Evolutionary conservation across 2,113 vertebrate species (phyloP).

Genomic region (Gambusia holbrooki): DNA sequence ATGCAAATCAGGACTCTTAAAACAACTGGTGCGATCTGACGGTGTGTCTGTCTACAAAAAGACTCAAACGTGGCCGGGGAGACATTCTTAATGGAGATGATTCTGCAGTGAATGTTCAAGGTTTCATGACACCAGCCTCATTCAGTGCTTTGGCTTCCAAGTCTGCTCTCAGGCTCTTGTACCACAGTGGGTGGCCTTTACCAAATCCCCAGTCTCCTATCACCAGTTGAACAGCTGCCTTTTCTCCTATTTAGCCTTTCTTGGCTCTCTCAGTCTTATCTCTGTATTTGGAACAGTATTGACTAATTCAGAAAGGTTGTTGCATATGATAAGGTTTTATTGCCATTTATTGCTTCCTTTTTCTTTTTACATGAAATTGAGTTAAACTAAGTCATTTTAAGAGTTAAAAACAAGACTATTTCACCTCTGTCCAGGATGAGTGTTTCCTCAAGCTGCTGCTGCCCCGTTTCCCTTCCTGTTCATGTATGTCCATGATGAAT

Average conservation of each 20-base stretch:
- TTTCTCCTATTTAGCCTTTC: not conserved
- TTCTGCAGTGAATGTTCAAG: not conserved
- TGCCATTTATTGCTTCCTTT: not conserved
- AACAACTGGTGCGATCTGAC: not conserved
- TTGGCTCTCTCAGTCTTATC: not conserved
- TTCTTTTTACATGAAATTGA: no score
- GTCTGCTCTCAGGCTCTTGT: not conserved
- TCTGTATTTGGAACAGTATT: not conserved
- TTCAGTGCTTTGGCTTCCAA: not conserved
- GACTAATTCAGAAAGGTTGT: not conserved
- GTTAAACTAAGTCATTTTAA: no score
- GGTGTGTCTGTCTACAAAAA: not conserved
- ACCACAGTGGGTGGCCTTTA: slow-evolving; percentile 20
- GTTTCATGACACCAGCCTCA: not conserved
- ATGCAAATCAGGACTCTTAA: not conserved
- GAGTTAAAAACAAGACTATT: not conserved
- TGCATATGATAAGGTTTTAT: not conserved
- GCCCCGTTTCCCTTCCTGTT: not conserved
- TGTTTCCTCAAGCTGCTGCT: not conserved
- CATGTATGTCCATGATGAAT: no score
- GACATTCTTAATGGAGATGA: not conserved
- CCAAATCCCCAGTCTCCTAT: slow-evolving; percentile 3
- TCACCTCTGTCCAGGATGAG: not conserved
- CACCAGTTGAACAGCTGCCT: slow-evolving; percentile 2
- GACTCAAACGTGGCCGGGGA: not conserved